Percentiles rank a stretch among this genome's conserved stretches.
These are phyloP conservation scores for Larimichthys polyactis DNA, from an alignment of 2,113 vertebrate genomes.

Conservation along the genomic window DNA sequence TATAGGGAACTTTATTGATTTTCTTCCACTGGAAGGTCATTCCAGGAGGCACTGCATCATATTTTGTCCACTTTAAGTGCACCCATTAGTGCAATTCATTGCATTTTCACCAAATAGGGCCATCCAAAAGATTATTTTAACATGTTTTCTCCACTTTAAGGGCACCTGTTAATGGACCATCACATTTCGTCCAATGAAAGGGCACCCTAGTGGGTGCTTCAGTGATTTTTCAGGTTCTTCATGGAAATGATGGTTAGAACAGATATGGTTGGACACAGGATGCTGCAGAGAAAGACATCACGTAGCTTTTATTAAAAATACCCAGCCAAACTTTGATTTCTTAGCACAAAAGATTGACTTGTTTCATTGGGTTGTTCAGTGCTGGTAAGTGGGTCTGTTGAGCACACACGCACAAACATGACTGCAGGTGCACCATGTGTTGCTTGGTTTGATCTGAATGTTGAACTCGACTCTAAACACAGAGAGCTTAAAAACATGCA, in stretches of 20 bases:
- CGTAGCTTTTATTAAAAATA: background rate
- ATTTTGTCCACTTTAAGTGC: too few species aligned
- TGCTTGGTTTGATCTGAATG: slow-evolving; percentile 17
- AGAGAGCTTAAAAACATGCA: background rate
- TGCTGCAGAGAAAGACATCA: background rate
- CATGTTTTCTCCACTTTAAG: too few species aligned
- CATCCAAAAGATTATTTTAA: too few species aligned
- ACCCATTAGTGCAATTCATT: too few species aligned
- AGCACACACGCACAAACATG: background rate
- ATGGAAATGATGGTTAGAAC: background rate
- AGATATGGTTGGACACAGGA: background rate
- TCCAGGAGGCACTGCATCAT: too few species aligned
- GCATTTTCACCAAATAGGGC: too few species aligned
- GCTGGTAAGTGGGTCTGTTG: background rate
- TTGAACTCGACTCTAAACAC: background rate
- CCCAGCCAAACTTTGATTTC: slow-evolving; percentile 4
- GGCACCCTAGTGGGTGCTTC: too few species aligned
- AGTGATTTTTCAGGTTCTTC: background rate
- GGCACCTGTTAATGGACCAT: too few species aligned
- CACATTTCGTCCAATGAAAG: too few species aligned
- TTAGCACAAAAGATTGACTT: background rate
- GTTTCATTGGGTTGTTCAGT: background rate
- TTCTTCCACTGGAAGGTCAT: too few species aligned
- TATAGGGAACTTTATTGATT: too few species aligned
- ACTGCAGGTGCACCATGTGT: slow-evolving; percentile 42